phyloP scores from a whole-genome alignment of 35 echinoderm and acorn worm species.

The Acanthaster planci region DNA sequence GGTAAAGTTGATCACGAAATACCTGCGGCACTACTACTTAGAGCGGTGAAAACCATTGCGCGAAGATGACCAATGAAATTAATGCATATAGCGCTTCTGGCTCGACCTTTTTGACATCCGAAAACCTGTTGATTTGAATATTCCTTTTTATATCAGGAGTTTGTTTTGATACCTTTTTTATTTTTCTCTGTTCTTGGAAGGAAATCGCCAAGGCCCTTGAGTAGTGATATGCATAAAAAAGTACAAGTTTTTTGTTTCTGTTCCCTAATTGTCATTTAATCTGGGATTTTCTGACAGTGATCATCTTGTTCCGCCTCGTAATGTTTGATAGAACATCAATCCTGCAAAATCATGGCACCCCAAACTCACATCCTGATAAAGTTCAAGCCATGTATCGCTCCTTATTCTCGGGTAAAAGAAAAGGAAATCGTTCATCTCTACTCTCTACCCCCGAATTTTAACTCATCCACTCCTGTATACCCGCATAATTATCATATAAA shows the following conservation, averaged over 20 bases:
- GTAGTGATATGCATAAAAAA: too few species aligned
- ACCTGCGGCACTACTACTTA: conserved; percentile 74
- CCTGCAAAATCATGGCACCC: too few species aligned
- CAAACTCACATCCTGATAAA: too few species aligned
- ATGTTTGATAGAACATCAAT: too few species aligned
- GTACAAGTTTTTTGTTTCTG: background rate
- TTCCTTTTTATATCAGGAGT: background rate
- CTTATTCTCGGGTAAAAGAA: too few species aligned
- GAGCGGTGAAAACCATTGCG: conserved; percentile 1
- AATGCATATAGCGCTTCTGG: background rate
- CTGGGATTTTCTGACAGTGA: too few species aligned
- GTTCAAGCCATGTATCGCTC: too few species aligned
- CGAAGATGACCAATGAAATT: background rate
- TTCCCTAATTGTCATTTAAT: background rate
- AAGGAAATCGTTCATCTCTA: too few species aligned
- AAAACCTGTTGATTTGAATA: background rate
- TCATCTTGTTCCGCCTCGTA: too few species aligned
- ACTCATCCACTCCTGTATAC: too few species aligned
- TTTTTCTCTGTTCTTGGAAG: background rate
- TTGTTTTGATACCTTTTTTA: background rate
- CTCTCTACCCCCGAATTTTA: too few species aligned
- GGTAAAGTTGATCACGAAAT: conserved; percentile 41
- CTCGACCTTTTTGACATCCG: background rate
- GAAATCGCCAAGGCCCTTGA: background rate
- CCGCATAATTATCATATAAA: too few species aligned